These are phyloP conservation scores for Steromphala cineraria DNA, from an alignment of 2,888 invertebrate species.

Conservation along the genomic window DNA sequence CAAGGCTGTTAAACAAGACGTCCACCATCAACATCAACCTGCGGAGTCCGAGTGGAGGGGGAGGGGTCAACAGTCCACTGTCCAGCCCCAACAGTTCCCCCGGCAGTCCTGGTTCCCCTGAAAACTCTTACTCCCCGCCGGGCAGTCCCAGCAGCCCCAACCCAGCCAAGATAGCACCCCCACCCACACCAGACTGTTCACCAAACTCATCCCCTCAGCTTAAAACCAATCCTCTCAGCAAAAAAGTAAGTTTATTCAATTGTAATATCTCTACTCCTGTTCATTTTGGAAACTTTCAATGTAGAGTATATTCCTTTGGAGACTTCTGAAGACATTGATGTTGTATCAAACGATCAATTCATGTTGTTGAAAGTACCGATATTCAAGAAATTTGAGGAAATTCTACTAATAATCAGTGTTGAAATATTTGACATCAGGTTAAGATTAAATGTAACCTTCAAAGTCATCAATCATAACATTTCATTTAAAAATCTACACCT, in stretches of 20 bases:
- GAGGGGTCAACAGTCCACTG: slow-evolving; percentile 52
- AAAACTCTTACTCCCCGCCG: slow-evolving; percentile 55
- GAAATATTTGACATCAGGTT: too few relatives aligned
- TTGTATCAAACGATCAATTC: too few relatives aligned
- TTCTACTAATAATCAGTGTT: too few relatives aligned
- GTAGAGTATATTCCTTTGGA: too few relatives aligned
- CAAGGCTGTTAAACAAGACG: slow-evolving; percentile 55
- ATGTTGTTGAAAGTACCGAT: too few relatives aligned
- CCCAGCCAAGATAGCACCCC: slow-evolving; percentile 23
- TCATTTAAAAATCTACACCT: too few relatives aligned
- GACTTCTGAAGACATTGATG: too few relatives aligned
- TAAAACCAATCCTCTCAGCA: slow-evolving; percentile 30
- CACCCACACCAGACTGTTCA: slow-evolving; percentile 37
- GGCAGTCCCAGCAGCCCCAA: slow-evolving; percentile 38
- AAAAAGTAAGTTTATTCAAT: background rate
- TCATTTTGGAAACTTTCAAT: too few relatives aligned
- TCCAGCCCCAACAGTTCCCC: slow-evolving; percentile 58
- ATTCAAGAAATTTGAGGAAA: too few relatives aligned
- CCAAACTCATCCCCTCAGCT: slow-evolving; percentile 33
- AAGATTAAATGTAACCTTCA: too few relatives aligned
- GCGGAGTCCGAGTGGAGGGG: slow-evolving; percentile 45
- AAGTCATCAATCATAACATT: too few relatives aligned
- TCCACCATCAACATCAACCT: slow-evolving; percentile 63
- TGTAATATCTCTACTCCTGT: too few relatives aligned
- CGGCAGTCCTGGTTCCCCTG: slow-evolving; percentile 51